Conservation (phyloP, 1,140 invertebrate genomes). For the Leucophenga varia region DNA sequence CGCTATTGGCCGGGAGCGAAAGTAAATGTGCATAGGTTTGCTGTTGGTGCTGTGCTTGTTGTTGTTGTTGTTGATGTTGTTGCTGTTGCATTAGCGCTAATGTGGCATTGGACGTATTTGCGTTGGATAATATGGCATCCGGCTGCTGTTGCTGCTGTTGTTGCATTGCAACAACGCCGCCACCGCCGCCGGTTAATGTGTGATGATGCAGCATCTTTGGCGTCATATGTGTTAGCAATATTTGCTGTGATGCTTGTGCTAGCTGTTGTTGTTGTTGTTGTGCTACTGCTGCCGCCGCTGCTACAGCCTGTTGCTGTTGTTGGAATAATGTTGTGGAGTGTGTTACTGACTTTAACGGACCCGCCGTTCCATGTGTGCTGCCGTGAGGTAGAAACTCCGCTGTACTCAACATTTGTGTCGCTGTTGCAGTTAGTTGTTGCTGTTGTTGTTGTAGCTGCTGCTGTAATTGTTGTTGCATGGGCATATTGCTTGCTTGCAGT, state of each 20-base stretch:
- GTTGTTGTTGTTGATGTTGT: slow-evolving; percentile 38
- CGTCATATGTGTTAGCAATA: slow-evolving; percentile 43
- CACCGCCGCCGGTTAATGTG: too few relatives aligned
- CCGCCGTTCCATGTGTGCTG: neutral
- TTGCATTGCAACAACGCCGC: too few relatives aligned
- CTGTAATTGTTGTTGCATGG: too few relatives aligned
- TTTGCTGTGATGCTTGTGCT: slow-evolving; percentile 13
- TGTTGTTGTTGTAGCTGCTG: neutral
- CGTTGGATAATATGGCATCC: slow-evolving; percentile 6
- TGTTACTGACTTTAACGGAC: neutral
- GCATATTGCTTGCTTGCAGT: slow-evolving; percentile 17
- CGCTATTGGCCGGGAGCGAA: slow-evolving; percentile 27
- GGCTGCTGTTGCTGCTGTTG: too few relatives aligned
- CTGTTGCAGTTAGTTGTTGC: slow-evolving; percentile 7
- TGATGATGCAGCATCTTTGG: slow-evolving; percentile 25
- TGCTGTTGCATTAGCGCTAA: slow-evolving; percentile 40
- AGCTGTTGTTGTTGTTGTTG: slow-evolving; percentile 3
- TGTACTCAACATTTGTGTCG: slow-evolving; percentile 19
- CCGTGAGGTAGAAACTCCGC: slow-evolving; percentile 52
- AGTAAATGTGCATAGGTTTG: slow-evolving; percentile 27
- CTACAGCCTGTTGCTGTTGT: slow-evolving; percentile 30
- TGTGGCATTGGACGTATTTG: slow-evolving; percentile 52
- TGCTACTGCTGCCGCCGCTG: slow-evolving; percentile 20
- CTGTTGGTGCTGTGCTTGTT: slow-evolving; percentile 36
- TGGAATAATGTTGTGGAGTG: slow-evolving; percentile 15